A percentile compares a stretch with the other conserved stretches of the same genome.
Evolutionary conservation across 2,113 vertebrate species (phyloP).

Genomic region (Phylloscopus trochiloides): DNA sequence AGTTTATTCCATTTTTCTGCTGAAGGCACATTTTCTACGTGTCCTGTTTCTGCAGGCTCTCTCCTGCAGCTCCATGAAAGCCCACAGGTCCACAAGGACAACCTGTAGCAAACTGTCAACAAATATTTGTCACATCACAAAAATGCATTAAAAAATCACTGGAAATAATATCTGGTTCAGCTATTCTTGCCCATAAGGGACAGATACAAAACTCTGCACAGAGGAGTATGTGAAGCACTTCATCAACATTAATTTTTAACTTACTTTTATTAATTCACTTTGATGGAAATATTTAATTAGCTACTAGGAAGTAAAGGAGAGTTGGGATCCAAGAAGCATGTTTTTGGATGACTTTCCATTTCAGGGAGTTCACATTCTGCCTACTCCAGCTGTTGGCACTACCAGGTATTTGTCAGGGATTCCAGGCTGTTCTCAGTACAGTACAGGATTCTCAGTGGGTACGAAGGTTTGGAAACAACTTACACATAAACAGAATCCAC

Average conservation of each 20-base stretch:
- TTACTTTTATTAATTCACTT: neutral
- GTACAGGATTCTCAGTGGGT: neutral
- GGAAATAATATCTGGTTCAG: neutral
- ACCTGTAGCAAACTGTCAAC: neutral
- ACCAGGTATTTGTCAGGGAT: neutral
- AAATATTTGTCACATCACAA: neutral
- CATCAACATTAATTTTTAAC: neutral
- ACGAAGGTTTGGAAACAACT: neutral
- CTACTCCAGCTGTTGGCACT: neutral
- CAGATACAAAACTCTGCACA: neutral
- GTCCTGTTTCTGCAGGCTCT: neutral
- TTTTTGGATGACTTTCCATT: neutral
- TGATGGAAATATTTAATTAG: neutral
- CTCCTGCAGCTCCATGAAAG: neutral
- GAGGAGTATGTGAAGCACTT: neutral
- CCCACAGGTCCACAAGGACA: neutral
- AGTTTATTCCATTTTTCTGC: neutral
- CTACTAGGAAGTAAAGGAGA: neutral
- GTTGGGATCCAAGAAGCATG: neutral
- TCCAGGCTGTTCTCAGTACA: neutral
- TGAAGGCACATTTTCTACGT: neutral
- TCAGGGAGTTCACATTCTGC: neutral
- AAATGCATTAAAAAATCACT: neutral
- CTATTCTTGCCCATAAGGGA: neutral
- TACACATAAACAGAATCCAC: neutral